Base-by-base conservation (phyloP, 2,797 vertebrate species). In the Glossophaga mutica region DNA sequence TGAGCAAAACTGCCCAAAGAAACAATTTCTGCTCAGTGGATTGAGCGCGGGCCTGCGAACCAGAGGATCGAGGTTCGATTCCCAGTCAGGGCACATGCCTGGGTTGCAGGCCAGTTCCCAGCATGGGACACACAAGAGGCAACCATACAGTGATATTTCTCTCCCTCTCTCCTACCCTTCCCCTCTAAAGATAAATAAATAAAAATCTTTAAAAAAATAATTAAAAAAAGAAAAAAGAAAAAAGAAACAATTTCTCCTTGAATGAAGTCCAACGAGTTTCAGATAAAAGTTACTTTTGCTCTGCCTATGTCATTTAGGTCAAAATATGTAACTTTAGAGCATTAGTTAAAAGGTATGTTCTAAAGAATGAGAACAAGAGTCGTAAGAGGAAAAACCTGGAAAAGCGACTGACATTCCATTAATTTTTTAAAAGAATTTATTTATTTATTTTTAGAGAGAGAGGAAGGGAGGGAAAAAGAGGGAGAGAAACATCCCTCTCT, bases 11-110 rank as follows among this genome's bases (percentile, higher is more conserved):
- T 83, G 39, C 5, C 71, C 70, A 82, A 81, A 26, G 44, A 87
- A 94, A 88, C 37, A 79, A 87, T 91, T 84, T 94, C 71, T 87
- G n/a, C n/a, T n/a, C n/a, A n/a, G n/a, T n/a, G n/a, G n/a, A n/a
- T n/a, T n/a, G n/a, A n/a, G n/a, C n/a, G n/a, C n/a, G n/a, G n/a
- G n/a, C n/a, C n/a, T n/a, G n/a, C n/a, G n/a, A n/a, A n/a, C n/a
- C n/a, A n/a, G n/a, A n/a, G n/a, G n/a, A n/a, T n/a, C n/a, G n/a
- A n/a, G n/a, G n/a, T n/a, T n/a, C n/a, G n/a, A n/a, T n/a, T n/a
- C n/a, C n/a, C n/a, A n/a, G n/a, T n/a, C n/a, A n/a, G n/a, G n/a
- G n/a, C n/a, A n/a, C n/a, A n/a, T n/a, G n/a, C n/a, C n/a, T n/a
- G n/a, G n/a, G n/a, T n/a, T n/a, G n/a, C n/a, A n/a, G n/a, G n/a